Percentiles rank a stretch among this genome's conserved stretches.
phyloP scores from a whole-genome alignment of 2,888 invertebrate species.

The Dyspetes luteomarginatus region DNA sequence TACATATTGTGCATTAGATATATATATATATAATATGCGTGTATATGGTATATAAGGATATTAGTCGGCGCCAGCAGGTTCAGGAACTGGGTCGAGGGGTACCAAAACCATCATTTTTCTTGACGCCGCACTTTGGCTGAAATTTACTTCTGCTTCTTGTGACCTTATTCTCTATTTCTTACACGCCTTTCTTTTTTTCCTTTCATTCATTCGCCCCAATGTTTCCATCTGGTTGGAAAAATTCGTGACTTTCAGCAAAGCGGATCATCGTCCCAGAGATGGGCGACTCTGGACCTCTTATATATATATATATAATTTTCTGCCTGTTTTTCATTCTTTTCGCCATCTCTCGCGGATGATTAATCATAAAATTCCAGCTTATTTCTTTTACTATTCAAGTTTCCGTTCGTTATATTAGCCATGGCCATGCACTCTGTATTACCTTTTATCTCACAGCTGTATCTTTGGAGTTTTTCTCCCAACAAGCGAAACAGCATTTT shows the following conservation, averaged over 20 bases:
- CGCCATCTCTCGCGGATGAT: slow-evolving; percentile 51
- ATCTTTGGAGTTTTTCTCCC: slow-evolving; percentile 40
- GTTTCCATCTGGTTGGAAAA: slow-evolving; percentile 49
- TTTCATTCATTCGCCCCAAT: background rate
- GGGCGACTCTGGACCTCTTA: background rate
- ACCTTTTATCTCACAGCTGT: slow-evolving; percentile 36
- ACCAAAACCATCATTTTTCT: slow-evolving; percentile 74
- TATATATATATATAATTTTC: background rate
- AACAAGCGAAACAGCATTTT: slow-evolving; percentile 24
- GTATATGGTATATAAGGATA: slow-evolving; percentile 61
- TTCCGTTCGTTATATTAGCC: slow-evolving; percentile 48
- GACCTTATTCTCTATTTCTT: slow-evolving; percentile 51
- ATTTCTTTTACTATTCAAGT: slow-evolving; percentile 43
- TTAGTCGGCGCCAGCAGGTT: slow-evolving; percentile 68
- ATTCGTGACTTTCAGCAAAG: slow-evolving; percentile 53
- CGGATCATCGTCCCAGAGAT: slow-evolving; percentile 40
- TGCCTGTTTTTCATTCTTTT: slow-evolving; percentile 27
- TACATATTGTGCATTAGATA: slow-evolving; percentile 2
- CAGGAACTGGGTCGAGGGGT: slow-evolving; percentile 69
- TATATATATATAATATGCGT: slow-evolving; percentile 6
- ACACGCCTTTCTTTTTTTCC: background rate
- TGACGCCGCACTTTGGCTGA: slow-evolving; percentile 68
- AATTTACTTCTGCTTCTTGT: slow-evolving; percentile 71
- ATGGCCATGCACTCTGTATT: slow-evolving; percentile 36
- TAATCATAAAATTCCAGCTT: slow-evolving; percentile 53